Evolutionary conservation across 2,888 invertebrate genomes (phyloP), one percentile per base, ranked within the genome.

Genomic region (Gastracanthus pulcherrimus): DNA sequence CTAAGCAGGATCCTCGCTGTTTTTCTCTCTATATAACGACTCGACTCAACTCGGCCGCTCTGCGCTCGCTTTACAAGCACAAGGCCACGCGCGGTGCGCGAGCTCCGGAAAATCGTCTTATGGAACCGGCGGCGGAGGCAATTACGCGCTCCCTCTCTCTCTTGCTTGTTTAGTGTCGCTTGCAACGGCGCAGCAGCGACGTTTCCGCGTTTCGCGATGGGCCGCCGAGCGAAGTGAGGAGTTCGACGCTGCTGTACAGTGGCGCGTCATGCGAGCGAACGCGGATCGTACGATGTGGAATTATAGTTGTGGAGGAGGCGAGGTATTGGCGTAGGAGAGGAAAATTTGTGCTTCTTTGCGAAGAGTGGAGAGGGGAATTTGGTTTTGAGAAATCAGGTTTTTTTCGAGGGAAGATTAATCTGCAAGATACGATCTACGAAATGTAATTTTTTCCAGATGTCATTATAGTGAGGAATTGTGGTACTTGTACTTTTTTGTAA

Each of bases 101-200:
- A 29, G 62, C 51, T 41, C 36, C 66, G 67, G 48, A 79, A 79
- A 79, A 74, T 58, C 51, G 72, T 66, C 55, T 78, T 72, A 55
- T 78, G 71, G 71, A 71, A 72, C 55, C 66, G 64, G 55, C 71
- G 71, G 29, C 29, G 26, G 34, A 62, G 62, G 55, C 41, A 64
- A 55, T 72, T 76, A 55, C 45, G 51, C 19, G 29, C 45, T 34
- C 38, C 11, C 58, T 51, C 26, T 70, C 51, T 26, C 38, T 64
- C 51, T 19, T 71, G 62, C 71, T 48, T 34, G n/a, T 69, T 6
- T 23, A 6, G 31, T 62, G 31, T n/a, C n/a, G n/a, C n/a, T n/a
- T 19, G 51, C 51, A 23, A 19, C 23, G 51, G 19, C 51, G 26
- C 4, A 2, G 23, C 19, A 55, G n/a, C 26, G 55, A 55, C 19